These are phyloP conservation scores for Aphodius sticticus DNA, from an alignment of 2,888 invertebrate species.

Conservation along the genomic window DNA sequence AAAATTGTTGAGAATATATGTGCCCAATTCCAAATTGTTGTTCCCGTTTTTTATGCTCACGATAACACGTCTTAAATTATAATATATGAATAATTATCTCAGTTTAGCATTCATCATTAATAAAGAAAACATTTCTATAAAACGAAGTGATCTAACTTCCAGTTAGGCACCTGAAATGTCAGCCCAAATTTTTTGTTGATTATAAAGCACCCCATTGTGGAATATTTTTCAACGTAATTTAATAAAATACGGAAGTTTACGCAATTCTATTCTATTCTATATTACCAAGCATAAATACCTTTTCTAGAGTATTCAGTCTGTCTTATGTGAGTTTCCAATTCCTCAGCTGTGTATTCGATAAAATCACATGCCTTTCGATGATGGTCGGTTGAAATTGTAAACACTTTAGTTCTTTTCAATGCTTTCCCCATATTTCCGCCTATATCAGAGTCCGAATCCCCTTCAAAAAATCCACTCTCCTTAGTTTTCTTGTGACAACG, in stretches of 20 bases:
- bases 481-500: constrained; percentile 63
- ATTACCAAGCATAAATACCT: constrained; percentile 28
- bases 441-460: constrained; percentile 68
- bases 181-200: background rate
- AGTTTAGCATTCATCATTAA: too few species aligned
- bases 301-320: constrained; percentile 44
- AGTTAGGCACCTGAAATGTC: background rate
- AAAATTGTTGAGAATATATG: too few species aligned
- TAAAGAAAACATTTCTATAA: too few species aligned
- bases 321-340: constrained; percentile 53
- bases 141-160: too few species aligned
- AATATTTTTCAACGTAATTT: background rate
- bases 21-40: too few species aligned
- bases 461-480: constrained; percentile 87
- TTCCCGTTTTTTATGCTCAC: too few species aligned
- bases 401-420: constrained; percentile 58
- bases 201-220: background rate
- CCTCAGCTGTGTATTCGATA: constrained; percentile 54
- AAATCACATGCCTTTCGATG: constrained; percentile 43
- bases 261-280: background rate
- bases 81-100: too few species aligned
- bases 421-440: constrained; percentile 64
- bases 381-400: constrained; percentile 54
- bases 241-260: background rate
- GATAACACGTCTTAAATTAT: too few species aligned